These are phyloP conservation scores for Volucella inanis DNA, from an alignment of 2,888 invertebrate genomes.

Conservation along the genomic window DNA sequence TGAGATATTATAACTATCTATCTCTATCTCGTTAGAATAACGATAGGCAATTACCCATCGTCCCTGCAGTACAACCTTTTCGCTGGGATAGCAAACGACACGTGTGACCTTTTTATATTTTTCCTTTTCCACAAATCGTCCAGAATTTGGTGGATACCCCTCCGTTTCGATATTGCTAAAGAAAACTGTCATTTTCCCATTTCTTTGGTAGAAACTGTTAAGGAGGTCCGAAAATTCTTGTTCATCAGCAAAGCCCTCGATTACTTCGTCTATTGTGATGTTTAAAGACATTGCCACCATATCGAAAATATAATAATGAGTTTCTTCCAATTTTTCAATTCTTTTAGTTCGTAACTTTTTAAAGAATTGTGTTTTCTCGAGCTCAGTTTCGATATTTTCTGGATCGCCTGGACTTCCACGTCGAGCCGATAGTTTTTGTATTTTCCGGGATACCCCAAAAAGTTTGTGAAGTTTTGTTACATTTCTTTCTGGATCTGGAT, in stretches of 20 bases:
- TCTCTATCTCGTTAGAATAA: slow-evolving; percentile 84
- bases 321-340: slow-evolving; percentile 78
- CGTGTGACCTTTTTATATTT: slow-evolving; percentile 83
- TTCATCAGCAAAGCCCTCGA: slow-evolving; percentile 89
- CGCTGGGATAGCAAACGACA: slow-evolving; percentile 87
- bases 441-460: slow-evolving; percentile 79
- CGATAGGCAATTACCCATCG: slow-evolving; percentile 89
- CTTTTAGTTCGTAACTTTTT: slow-evolving; percentile 79
- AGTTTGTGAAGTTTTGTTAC: slow-evolving; percentile 78
- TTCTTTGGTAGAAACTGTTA: slow-evolving; percentile 86
- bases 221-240: slow-evolving; percentile 86
- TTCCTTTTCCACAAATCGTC: slow-evolving; percentile 78
- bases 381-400: slow-evolving; percentile 78
- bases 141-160: slow-evolving; percentile 85
- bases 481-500: slow-evolving; percentile 79
- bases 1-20: slow-evolving; percentile 87
- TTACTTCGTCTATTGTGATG: slow-evolving; percentile 86
- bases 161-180: slow-evolving; percentile 88
- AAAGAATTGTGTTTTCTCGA: slow-evolving; percentile 76
- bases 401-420: slow-evolving; percentile 78
- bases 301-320: slow-evolving; percentile 88
- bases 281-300: slow-evolving; percentile 87
- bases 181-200: slow-evolving; percentile 86
- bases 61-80: slow-evolving; percentile 85
- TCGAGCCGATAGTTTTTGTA: slow-evolving; percentile 78